Percentiles rank a stretch among this genome's conserved stretches.
These are phyloP conservation scores for Allobates femoralis DNA, from an alignment of 2,797 vertebrate species.

Conservation along the genomic window DNA sequence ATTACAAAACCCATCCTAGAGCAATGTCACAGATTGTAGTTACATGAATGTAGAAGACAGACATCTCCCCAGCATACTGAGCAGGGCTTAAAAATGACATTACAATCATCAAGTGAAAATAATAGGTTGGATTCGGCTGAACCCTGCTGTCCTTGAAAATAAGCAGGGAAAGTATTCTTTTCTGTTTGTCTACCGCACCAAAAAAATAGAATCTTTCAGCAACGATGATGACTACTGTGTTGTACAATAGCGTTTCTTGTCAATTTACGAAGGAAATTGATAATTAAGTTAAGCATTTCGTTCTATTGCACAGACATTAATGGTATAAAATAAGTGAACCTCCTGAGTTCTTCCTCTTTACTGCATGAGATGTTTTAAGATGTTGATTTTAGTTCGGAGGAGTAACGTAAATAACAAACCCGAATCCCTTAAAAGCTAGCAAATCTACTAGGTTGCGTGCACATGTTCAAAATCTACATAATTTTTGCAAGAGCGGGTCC, in stretches of 20 bases:
- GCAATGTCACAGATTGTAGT: slow-evolving; percentile 32
- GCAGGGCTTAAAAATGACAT: slow-evolving; percentile 45
- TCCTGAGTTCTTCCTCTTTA: neutral
- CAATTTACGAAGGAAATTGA: slow-evolving; percentile 7
- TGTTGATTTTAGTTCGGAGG: neutral
- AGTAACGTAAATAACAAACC: neutral
- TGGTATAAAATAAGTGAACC: neutral
- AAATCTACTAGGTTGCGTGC: too few relatives aligned
- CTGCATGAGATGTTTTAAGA: neutral
- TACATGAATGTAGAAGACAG: slow-evolving; percentile 21
- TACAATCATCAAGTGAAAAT: slow-evolving; percentile 47
- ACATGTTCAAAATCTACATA: too few relatives aligned
- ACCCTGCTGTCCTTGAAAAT: slow-evolving; percentile 47
- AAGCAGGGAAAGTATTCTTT: slow-evolving; percentile 14
- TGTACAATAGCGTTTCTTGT: neutral
- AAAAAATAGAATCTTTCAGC: neutral
- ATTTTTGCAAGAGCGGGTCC: too few relatives aligned
- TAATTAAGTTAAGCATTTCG: slow-evolving; percentile 27
- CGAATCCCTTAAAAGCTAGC: neutral
- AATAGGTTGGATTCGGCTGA: slow-evolving; percentile 41
- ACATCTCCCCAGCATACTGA: slow-evolving; percentile 34
- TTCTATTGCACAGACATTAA: neutral
- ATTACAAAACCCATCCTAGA: slow-evolving; percentile 30
- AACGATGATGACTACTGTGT: neutral
- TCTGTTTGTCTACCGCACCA: slow-evolving; percentile 25